phyloP scores from a whole-genome alignment of 2,113 vertebrate species.

The Butorides virescens region DNA sequence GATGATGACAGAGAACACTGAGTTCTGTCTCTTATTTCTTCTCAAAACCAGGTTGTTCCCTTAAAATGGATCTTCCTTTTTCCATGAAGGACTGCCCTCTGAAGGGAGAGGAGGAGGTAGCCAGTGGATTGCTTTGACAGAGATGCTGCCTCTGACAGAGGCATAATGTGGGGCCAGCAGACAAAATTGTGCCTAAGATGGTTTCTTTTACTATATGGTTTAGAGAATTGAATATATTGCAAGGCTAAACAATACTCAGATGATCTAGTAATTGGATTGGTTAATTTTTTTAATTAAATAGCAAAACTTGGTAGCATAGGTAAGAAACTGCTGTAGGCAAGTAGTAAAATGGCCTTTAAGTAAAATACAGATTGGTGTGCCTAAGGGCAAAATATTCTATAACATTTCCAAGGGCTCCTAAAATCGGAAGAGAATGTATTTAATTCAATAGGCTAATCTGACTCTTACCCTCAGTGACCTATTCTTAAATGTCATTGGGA shows the following conservation, averaged over 20 bases:
- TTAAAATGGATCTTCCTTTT: neutral
- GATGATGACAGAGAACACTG: neutral
- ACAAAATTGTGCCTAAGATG: neutral
- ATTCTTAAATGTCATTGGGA: neutral
- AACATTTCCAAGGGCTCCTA: neutral
- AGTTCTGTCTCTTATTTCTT: neutral
- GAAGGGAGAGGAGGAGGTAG: neutral
- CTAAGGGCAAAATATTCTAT: neutral
- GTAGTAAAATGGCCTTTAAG: neutral
- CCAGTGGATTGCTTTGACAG: neutral
- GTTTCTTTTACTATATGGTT: neutral
- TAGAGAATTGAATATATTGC: neutral
- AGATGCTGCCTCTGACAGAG: neutral
- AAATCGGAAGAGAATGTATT: neutral
- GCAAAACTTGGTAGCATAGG: neutral
- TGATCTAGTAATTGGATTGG: neutral
- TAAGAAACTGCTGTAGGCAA: neutral
- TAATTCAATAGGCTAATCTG: neutral
- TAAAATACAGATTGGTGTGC: neutral
- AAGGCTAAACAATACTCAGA: neutral
- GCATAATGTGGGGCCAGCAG: neutral
- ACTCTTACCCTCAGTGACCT: neutral
- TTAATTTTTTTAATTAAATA: neutral
- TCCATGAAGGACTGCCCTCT: neutral
- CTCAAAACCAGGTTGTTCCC: neutral